Evolutionary conservation across 2,113 vertebrate genomes (phyloP).

Genomic region (Etia nguti): DNA sequence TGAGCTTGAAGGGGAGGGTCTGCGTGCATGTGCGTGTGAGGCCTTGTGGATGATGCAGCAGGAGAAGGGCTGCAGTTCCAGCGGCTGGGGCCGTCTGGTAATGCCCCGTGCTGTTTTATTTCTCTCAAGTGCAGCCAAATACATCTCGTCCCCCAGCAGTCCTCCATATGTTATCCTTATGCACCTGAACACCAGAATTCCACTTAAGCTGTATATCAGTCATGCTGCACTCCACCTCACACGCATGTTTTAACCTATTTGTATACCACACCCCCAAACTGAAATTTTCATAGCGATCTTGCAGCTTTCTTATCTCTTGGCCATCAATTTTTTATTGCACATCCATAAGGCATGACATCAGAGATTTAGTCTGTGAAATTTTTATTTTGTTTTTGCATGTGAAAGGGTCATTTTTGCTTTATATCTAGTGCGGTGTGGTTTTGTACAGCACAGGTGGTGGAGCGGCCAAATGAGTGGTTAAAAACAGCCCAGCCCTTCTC

Average conservation of each 20-base stretch:
- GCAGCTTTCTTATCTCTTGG: conserved; percentile 3
- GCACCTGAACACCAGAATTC: conserved; percentile 19
- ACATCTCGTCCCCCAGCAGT: conserved; percentile 23
- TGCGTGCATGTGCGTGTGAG: neutral
- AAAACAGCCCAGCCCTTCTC: neutral
- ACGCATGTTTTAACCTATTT: conserved; percentile 7
- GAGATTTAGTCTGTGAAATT: neutral
- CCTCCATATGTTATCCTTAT: conserved; percentile 47
- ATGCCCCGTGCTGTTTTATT: conserved; percentile 30
- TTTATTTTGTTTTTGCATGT: neutral
- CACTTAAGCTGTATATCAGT: neutral
- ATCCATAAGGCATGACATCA: conserved; percentile 58
- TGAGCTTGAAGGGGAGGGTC: neutral
- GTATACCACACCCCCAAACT: conserved; percentile 3
- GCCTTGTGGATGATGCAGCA: conserved; percentile 11
- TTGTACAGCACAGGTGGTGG: neutral
- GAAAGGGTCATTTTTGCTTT: neutral
- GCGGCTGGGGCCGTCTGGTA: neutral
- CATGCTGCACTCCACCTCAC: neutral
- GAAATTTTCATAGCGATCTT: conserved; percentile 46
- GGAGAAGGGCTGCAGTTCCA: neutral
- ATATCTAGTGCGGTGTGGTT: neutral
- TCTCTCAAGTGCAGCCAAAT: conserved; percentile 40
- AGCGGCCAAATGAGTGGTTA: neutral
- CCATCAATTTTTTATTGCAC: conserved; percentile 55